phyloP scores from a whole-genome alignment of 2,797 vertebrate genomes.

The Enteromius unitaeniatus region DNA sequence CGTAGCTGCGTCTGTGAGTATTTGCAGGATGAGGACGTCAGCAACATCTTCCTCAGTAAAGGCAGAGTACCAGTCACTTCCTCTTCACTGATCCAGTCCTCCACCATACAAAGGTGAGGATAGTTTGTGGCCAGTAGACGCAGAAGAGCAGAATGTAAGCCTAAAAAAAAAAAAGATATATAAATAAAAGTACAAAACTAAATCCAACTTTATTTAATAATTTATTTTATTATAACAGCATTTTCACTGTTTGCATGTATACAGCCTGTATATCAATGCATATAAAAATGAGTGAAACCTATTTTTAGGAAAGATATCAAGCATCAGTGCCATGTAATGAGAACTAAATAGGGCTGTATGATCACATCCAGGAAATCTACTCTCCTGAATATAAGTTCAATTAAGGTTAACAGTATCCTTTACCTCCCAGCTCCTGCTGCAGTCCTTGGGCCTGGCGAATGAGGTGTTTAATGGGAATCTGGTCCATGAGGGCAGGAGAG shows the following conservation, averaged over 20 bases:
- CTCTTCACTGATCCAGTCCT: slow-evolving; percentile 98
- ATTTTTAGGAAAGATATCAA: background rate
- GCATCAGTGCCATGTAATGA: background rate
- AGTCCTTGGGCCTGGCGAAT: slow-evolving; percentile 96
- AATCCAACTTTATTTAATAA: background rate
- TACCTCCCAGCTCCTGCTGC: slow-evolving; percentile 96
- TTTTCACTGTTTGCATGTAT: background rate
- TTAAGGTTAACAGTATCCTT: slow-evolving; percentile 15
- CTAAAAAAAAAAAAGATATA: slow-evolving; percentile 69
- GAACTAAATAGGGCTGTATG: background rate
- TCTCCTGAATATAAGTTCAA: background rate
- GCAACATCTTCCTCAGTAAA: slow-evolving; percentile 91
- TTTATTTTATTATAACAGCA: background rate
- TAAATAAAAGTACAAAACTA: background rate
- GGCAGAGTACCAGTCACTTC: slow-evolving; percentile 94
- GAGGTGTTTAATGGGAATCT: slow-evolving; percentile 97
- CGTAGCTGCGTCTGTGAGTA: slow-evolving; percentile 92
- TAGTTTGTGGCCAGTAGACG: slow-evolving; percentile 97
- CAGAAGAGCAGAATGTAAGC: slow-evolving; percentile 92
- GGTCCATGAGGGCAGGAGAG: slow-evolving; percentile 95
- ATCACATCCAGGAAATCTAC: background rate
- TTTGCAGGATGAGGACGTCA: slow-evolving; percentile 88
- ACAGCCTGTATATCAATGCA: background rate
- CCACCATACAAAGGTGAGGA: slow-evolving; percentile 96
- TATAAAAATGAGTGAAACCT: background rate